phyloP scores from a whole-genome alignment of 2,113 vertebrate genomes.

The Corvus hawaiiensis region DNA sequence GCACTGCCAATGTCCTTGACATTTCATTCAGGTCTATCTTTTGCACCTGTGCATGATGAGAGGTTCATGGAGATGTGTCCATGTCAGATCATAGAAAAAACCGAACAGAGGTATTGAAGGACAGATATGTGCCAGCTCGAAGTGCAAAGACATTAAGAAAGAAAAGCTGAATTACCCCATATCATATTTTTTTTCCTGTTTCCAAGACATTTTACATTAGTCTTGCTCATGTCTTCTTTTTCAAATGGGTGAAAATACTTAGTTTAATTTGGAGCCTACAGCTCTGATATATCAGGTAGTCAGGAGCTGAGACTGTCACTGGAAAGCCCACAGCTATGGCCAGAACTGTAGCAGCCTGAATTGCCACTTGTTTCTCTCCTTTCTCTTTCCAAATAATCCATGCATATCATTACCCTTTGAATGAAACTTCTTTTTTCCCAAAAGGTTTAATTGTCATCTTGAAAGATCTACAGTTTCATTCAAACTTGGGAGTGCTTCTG shows the following conservation, averaged over 20 bases:
- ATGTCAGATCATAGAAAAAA: background rate
- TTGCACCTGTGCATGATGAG: background rate
- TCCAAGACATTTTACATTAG: background rate
- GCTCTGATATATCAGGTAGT: background rate
- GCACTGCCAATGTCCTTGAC: background rate
- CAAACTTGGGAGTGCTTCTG: background rate
- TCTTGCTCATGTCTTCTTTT: background rate
- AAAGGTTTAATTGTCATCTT: background rate
- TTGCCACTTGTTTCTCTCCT: fast-evolving
- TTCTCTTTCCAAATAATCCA: background rate
- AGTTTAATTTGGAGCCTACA: background rate
- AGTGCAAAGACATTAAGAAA: background rate
- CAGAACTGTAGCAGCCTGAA: background rate
- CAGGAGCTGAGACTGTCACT: background rate
- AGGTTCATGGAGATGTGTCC: background rate
- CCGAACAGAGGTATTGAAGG: background rate
- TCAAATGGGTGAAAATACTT: background rate
- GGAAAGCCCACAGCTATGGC: background rate
- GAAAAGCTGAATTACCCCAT: no score
- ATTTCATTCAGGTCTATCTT: background rate
- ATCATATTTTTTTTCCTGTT: fast-evolving
- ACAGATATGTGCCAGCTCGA: background rate
- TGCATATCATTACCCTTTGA: background rate
- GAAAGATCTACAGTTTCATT: background rate
- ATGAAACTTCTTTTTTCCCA: background rate